phyloP scores from a whole-genome alignment of 2,113 vertebrate genomes.

The Fregetta grallaria region DNA sequence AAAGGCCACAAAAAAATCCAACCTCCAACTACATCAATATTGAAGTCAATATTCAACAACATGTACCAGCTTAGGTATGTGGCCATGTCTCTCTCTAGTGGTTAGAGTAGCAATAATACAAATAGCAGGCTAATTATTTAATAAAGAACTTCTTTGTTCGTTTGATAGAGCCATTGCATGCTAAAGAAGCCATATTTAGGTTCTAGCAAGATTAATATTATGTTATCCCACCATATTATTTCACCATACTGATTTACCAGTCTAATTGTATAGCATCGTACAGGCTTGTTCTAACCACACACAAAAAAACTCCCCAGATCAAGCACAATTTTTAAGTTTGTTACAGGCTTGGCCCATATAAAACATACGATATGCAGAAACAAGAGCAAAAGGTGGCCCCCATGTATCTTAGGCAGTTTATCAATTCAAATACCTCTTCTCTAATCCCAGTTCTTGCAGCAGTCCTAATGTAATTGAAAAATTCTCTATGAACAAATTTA shows the following conservation, averaged over 20 bases:
- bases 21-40: not conserved
- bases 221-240: not conserved
- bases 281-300: not conserved
- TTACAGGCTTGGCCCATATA: not conserved
- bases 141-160: not conserved
- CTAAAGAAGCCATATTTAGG: not conserved
- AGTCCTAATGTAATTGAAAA: slow-evolving; percentile 63
- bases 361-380: not conserved
- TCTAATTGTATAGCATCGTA: not conserved
- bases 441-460: slow-evolving; percentile 55
- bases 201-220: not conserved
- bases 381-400: slow-evolving; percentile 47
- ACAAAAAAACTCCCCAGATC: not conserved
- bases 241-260: not conserved
- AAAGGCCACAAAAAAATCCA: not conserved
- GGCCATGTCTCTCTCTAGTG: not conserved
- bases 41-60: not conserved
- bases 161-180: not conserved
- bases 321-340: not conserved
- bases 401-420: slow-evolving; percentile 11
- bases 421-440: slow-evolving; percentile 24
- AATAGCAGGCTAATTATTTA: not conserved
- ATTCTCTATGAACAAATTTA: slow-evolving; percentile 48
- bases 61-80: not conserved
- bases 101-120: not conserved